Base-by-base conservation (phyloP, 2,797 vertebrate species). In the Potorous gilbertii region DNA sequence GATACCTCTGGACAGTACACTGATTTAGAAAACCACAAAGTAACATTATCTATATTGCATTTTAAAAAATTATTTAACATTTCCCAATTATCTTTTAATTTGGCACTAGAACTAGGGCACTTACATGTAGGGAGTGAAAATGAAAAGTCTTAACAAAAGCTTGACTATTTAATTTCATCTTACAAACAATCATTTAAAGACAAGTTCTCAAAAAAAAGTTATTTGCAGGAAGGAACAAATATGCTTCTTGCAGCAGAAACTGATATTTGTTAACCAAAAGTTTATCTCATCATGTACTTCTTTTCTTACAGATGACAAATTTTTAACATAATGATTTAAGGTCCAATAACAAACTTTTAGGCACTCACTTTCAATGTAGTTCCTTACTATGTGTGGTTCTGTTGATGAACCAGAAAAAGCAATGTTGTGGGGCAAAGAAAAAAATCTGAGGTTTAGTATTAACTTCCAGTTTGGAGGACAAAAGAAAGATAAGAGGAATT, bases 321-420 rank as follows among this genome's bases (percentile, higher is more conserved):
- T 97, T 97, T 97, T 96, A 96, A 97, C 94, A 52, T 34, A 91
- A 94, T 0, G 8, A 96, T 96, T 97, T 95, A 95, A 95, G 92
- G 52, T 92, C 94, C 96, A 96, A 97, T 96, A 95, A 98, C 97
- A 98, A 97, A 97, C 93, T 96, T 95, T 8, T 94, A 98, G 96
- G 94, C 95, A 97, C 46, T 97, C 97, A 97, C 96, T 97, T 96
- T 55, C 94, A 92, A 96, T 96, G 24, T 55, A 93, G 94, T 62
- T 94, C 74, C 28, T 94, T 95, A 29, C 66, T 95, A 91, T 50
- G 55, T 56, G 46, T 55, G 50, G 56, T 54, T 95, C 27, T 6
- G 54, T 13, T 96, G 93, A 97, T 95, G 92, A 96, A 95, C 14
- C 93, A 81, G 93, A 93, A 97, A 97, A 96, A 56, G 95, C 4